Base-by-base conservation (phyloP, 2,113 vertebrate genomes). In the Percopsis transmontana region DNA sequence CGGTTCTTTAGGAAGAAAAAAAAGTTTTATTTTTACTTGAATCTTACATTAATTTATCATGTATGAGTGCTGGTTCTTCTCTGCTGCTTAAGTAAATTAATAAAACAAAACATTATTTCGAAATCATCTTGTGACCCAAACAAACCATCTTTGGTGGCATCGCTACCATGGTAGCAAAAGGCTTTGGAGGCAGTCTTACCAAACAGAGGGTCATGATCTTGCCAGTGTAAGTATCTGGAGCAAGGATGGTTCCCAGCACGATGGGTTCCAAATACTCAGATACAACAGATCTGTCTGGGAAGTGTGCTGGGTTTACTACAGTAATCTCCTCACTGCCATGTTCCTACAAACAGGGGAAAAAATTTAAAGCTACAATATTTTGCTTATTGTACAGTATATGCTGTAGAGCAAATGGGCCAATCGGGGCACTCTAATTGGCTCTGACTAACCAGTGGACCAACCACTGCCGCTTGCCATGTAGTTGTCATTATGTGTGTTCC, bases 211-310 rank as follows among this genome's bases (percentile, higher is more conserved):
- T 62, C 88, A 98, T 94, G 76, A 99, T 95, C 87, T 95, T 94
- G 23, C 95, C 94, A 39, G 89, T 95, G 77, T 94, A 95, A 59
- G 90, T 84, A 33, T 94, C 92, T 41, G 97, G 97, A 74, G 95
- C 82, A 19, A 99, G 92, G 76, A 99, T 92, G 50, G 96, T 99
- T 12, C 96, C 97, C 74, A 93, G 53, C 72, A 99, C 94, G 86
- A 93, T 91, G n/a, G 97, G 97, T 70, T 99, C 97, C 86, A 96
- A 88, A 80, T 98, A 99, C 73, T 96, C 90, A 0, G 86, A 85
- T 52, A 98, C 96, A 16, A 89, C 85, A 8, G 90, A 76, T 67
- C 88, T 93, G 58, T 98, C 96, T 39, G 97, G 97, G 82, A 99
- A 99, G 20, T 95, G 93, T 71, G 94, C 84, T 2, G 97, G 97